Evolutionary conservation across 2,113 vertebrate genomes (phyloP).

Genomic region (Phaethon lepturus): DNA sequence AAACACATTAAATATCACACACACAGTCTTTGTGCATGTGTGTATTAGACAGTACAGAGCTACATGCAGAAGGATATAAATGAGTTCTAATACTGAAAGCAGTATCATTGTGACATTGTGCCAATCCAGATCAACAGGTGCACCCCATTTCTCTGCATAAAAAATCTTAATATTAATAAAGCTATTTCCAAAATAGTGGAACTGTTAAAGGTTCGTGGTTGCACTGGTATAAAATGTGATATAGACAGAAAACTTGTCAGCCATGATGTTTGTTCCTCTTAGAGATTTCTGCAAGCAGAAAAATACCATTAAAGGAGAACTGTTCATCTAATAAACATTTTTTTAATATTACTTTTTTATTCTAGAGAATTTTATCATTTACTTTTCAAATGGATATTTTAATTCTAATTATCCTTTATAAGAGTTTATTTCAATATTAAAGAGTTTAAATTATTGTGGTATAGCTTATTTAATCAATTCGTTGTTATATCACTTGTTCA

Average conservation of each 20-base stretch:
- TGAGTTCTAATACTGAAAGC: neutral
- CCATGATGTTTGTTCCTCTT: neutral
- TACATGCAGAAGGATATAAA: neutral
- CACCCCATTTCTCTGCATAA: neutral
- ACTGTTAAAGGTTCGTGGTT: neutral
- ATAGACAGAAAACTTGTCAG: neutral
- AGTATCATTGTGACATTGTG: neutral
- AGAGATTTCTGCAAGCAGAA: neutral
- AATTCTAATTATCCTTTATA: neutral
- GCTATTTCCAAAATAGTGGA: neutral
- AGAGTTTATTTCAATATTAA: neutral
- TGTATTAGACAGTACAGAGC: neutral
- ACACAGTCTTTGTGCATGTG: accelerated
- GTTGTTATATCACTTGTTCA: neutral
- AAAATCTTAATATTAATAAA: neutral
- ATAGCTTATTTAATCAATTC: neutral
- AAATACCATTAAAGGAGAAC: neutral
- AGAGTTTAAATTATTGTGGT: neutral
- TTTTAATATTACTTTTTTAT: neutral
- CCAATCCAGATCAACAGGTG: neutral
- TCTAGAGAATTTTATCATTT: neutral
- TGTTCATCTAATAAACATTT: neutral
- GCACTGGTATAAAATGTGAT: neutral
- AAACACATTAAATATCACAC: neutral
- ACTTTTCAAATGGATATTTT: neutral